Evolutionary conservation across 2,797 vertebrate species (phyloP).

Genomic region (Poeciliopsis turneri): DNA sequence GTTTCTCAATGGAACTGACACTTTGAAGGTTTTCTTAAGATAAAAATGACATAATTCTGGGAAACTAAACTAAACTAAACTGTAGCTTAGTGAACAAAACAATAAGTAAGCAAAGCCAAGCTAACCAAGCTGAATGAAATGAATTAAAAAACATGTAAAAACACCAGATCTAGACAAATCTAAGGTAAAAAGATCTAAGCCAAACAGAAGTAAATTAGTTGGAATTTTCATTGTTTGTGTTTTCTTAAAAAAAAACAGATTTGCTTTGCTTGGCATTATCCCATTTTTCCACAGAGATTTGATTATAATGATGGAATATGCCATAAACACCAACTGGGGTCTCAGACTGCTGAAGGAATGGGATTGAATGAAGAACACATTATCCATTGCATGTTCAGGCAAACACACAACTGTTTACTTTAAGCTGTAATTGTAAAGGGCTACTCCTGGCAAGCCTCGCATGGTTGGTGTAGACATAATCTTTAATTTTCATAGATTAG

Average conservation of each 20-base stretch:
- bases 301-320: conserved; percentile 66
- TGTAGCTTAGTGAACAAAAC: background rate
- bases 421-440: conserved; percentile 40
- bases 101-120: background rate
- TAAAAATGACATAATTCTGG: background rate
- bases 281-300: conserved; percentile 59
- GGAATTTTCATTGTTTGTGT: background rate
- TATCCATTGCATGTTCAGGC: conserved; percentile 44
- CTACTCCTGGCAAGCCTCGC: conserved; percentile 43
- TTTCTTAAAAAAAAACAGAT: background rate
- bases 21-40: background rate
- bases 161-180: background rate
- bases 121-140: background rate
- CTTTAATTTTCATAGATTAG: conserved; percentile 52
- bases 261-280: conserved; percentile 10
- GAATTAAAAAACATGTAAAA: background rate
- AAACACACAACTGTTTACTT: conserved; percentile 60
- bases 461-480: conserved; percentile 38
- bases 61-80: background rate
- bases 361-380: conserved; percentile 39
- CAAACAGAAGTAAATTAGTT: background rate
- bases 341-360: conserved; percentile 42
- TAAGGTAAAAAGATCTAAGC: background rate
- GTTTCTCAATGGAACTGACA: background rate
- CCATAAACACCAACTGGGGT: conserved; percentile 42